Percentiles rank a stretch among this genome's conserved stretches.
Conservation (phyloP, 2,888 invertebrate species). For the Nomada ruficornis region DNA sequence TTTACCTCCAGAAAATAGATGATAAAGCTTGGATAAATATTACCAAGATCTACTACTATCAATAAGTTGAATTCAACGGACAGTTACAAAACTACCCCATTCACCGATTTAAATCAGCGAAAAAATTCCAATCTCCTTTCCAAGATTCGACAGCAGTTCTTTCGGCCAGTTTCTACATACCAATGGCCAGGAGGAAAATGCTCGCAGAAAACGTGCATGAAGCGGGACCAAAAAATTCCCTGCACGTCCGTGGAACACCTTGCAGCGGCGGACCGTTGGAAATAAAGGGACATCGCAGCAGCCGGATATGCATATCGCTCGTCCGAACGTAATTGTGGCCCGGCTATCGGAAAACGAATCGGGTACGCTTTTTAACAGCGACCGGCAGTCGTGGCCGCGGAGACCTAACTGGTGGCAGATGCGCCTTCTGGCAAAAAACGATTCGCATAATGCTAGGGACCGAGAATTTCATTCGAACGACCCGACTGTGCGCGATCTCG, state of each 20-base stretch:
- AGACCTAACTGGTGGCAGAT: constrained; percentile 55
- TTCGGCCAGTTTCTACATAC: background rate
- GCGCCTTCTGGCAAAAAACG: constrained; percentile 48
- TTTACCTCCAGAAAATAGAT: too few relatives aligned
- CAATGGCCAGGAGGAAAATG: background rate
- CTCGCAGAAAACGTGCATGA: background rate
- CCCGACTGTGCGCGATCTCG: constrained; percentile 22
- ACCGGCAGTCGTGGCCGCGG: constrained; percentile 25
- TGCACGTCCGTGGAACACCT: background rate
- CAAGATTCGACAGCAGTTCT: background rate
- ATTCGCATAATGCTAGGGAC: constrained; percentile 56
- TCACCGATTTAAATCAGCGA: background rate
- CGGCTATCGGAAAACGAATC: constrained; percentile 51
- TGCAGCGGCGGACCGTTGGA: constrained; percentile 3
- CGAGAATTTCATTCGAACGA: constrained; percentile 52
- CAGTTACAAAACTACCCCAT: too few relatives aligned
- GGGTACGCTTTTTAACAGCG: constrained; percentile 52
- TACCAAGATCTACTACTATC: too few relatives aligned
- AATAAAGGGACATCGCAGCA: constrained; percentile 12
- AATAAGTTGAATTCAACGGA: too few relatives aligned
- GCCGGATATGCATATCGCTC: constrained; percentile 18
- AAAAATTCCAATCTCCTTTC: background rate
- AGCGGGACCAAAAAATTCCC: background rate
- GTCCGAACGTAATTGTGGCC: constrained; percentile 35
- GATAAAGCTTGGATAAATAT: too few relatives aligned